These are phyloP conservation scores for Tachina lurida DNA, from an alignment of 2,888 invertebrate species.

Conservation along the genomic window DNA sequence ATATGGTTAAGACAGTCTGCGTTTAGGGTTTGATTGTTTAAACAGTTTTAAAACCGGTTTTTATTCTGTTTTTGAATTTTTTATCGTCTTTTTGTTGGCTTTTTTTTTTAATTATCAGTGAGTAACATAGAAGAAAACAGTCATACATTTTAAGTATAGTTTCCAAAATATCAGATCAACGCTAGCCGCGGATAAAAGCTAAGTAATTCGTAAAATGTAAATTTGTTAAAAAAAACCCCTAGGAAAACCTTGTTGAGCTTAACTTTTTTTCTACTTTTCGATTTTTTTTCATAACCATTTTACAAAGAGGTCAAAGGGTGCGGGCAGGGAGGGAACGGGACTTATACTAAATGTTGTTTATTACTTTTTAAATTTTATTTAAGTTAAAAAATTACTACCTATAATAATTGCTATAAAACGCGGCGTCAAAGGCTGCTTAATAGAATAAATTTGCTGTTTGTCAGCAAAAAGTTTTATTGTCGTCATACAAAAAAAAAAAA, in stretches of 20 bases:
- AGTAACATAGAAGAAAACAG: too few species aligned
- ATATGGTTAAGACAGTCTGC: too few species aligned
- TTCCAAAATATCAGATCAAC: too few species aligned
- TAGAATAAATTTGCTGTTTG: constrained; percentile 11
- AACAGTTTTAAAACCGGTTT: too few species aligned
- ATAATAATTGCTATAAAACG: neutral
- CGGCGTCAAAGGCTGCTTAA: neutral
- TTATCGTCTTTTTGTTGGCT: too few species aligned
- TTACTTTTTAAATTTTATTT: neutral
- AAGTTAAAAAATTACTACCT: neutral
- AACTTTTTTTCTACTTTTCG: neutral
- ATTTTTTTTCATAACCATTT: neutral
- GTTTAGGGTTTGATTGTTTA: too few species aligned
- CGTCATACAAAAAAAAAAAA: neutral
- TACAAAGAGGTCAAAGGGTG: constrained; percentile 45
- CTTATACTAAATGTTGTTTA: neutral
- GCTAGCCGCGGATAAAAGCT: too few species aligned
- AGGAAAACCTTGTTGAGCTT: constrained; percentile 17
- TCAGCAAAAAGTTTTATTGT: neutral
- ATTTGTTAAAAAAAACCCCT: neutral
- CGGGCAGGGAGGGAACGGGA: constrained; percentile 4
- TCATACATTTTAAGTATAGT: too few species aligned
- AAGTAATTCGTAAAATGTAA: too few species aligned
- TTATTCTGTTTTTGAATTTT: too few species aligned
- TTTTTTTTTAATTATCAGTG: too few species aligned